Base-by-base conservation (phyloP, 1,140 invertebrate species). In the Trachymyrmex septentrionalis region DNA sequence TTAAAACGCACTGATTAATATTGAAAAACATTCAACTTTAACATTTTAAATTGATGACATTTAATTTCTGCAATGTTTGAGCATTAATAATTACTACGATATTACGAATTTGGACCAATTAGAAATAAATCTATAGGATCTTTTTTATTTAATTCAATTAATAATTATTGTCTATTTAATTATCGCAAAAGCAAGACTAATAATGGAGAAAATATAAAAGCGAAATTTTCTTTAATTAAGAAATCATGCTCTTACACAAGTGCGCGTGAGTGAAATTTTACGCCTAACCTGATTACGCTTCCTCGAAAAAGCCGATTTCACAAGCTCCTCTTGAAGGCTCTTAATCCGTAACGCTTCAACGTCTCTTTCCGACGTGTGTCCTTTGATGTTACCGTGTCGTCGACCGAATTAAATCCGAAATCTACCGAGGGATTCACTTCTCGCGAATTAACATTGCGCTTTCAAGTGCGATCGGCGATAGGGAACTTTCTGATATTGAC, bases 291-390 rank as follows among this genome's bases (percentile, higher is more conserved):
- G 67, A 73, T 63, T 72, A 73, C n/a, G 16, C 21, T 34, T 59
- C 24, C 21, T 6, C 21, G 38, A 63, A 73, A 73, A 84, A 84
- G 57, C 27, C 55, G 69, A 84, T 84, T 64, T 73, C 38, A 50
- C 38, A 19, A 48, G 67, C 34, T 73, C 30, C 24, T 48, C 27
- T 53, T 44, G 19, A 10, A 66, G 27, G 61, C 55, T 84, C 34
- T 44, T 59, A 84, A 73, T 73, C 53, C 34, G 3, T 38, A 3
- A 19, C 67, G 16, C 21, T 48, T 63, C 19, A 6, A 14, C 19
- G 16, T 82, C 34, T 30, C 53, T 71, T 63, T 38, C 10, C 30
- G 80, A 59, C 30, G 10, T 71, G 9, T 53, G 38, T 61, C 64
- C 21, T 82, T 72, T 81, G 34, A 67, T 30, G 12, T 34, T 19